phyloP scores from a whole-genome alignment of 2,888 invertebrate genomes.

The Andrena marginata region DNA sequence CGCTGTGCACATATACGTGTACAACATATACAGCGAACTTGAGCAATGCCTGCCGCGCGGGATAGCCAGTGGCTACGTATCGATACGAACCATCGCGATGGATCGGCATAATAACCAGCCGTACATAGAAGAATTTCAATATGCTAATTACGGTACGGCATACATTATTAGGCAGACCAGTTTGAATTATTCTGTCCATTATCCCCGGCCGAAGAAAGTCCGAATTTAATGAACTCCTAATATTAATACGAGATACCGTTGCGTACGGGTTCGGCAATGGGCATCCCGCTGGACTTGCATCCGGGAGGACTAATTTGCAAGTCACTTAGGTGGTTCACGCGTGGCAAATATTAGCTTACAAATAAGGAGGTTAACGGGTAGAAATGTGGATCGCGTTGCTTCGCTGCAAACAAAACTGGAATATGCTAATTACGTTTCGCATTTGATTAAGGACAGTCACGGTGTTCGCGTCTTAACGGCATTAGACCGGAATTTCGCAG shows the following conservation, averaged over 20 bases:
- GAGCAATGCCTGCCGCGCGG: background rate
- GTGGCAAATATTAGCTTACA: slow-evolving; percentile 25
- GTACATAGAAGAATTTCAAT: slow-evolving; percentile 8
- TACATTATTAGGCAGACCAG: background rate
- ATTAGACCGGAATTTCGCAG: background rate
- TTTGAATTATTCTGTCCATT: slow-evolving; percentile 7
- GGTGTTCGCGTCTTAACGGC: background rate
- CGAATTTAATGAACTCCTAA: background rate
- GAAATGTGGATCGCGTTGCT: background rate
- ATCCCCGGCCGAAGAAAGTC: background rate
- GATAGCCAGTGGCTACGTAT: background rate
- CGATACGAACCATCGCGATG: slow-evolving; percentile 2
- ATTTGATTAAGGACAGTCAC: slow-evolving; percentile 1
- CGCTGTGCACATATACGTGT: background rate
- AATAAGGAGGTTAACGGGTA: slow-evolving; percentile 11
- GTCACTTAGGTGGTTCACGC: background rate
- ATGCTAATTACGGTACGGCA: background rate
- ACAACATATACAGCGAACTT: background rate
- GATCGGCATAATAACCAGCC: slow-evolving; percentile 2
- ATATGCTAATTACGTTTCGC: slow-evolving; percentile 22
- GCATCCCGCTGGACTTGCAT: background rate
- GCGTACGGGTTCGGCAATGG: background rate
- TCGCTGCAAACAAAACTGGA: background rate
- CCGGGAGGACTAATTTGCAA: slow-evolving; percentile 15
- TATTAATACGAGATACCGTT: background rate